These are phyloP conservation scores for Cataglyphis hispanica DNA, from an alignment of 1,140 invertebrate genomes.

Conservation along the genomic window DNA sequence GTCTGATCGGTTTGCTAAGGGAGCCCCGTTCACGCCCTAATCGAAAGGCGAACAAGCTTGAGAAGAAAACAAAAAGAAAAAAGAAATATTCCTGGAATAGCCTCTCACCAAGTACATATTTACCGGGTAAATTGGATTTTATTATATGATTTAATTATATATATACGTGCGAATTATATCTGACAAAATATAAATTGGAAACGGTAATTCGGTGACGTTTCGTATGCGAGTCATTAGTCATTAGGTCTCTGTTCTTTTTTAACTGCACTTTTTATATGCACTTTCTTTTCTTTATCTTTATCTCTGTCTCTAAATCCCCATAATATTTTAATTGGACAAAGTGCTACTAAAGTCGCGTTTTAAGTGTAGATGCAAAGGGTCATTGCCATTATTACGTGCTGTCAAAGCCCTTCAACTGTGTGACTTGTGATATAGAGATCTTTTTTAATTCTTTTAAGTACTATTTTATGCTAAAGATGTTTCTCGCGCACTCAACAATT, in stretches of 20 bases:
- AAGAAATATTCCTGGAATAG: background rate
- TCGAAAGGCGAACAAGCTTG: background rate
- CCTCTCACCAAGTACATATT: background rate
- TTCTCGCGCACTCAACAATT: too few species aligned
- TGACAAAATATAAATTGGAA: background rate
- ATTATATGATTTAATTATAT: background rate
- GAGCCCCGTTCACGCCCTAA: background rate
- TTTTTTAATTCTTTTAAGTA: too few species aligned
- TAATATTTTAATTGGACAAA: background rate
- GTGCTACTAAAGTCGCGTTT: background rate
- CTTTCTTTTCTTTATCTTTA: background rate
- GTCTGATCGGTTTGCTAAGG: too few species aligned
- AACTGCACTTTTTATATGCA: background rate
- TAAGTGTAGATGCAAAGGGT: background rate
- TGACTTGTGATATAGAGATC: background rate
- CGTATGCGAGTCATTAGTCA: conserved; percentile 9
- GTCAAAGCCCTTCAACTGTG: background rate
- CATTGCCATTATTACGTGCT: conserved; percentile 48
- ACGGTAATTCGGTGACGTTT: background rate
- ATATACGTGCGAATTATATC: background rate
- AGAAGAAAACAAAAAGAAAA: background rate
- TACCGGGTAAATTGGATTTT: background rate
- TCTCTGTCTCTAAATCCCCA: background rate
- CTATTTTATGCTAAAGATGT: background rate
- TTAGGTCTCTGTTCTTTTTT: background rate